Base-by-base conservation (phyloP, 2,797 vertebrate species). In the Pachyuromys duprasi region DNA sequence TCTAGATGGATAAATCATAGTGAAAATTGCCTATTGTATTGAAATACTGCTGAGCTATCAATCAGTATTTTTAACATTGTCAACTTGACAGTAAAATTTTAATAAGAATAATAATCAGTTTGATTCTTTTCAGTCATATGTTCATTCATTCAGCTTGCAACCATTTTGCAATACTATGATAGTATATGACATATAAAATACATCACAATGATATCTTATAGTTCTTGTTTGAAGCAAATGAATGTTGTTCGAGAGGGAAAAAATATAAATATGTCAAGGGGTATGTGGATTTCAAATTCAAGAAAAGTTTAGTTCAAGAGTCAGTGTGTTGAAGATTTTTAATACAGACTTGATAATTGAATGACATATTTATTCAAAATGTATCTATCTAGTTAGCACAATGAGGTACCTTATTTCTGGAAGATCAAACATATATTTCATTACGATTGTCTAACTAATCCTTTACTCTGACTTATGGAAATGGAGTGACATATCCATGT, bases 1-100 rank as follows among this genome's bases (percentile, higher is more conserved):
- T 88, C 94, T 75, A 67, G 18, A 31, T 95, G 26, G 28, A 96
- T 90, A 95, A 91, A 49, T 12, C 60, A 33, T 36, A 90, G 86
- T 83, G 89, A 70, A 93, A 90, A 88, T 67, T 89, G 26, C 62
- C 96, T 14, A 36, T 90, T 91, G 18, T 91, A 2, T 39, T 62
- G 20, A 95, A 60, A 72, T 28, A 55, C 1, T 94, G 42, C 26
- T 72, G 69, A 94, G 9, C 69, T 91, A 55, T 55, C 89, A 72
- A 90, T 63, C 8, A 82, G 22, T 67, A 86, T 70, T 36, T 55
- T 89, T 12, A 3, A 17, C 12, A 83, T 82, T 67, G 65, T 95
- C 39, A 96, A 62, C 24, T 95, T 92, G 26, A 31, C 78, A 69
- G 42, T 74, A 60, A 75, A 82, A 24, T 45, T 93, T 96, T 78